These are phyloP conservation scores for Podabrus alpinus DNA, from an alignment of 2,888 invertebrate species.

Conservation along the genomic window DNA sequence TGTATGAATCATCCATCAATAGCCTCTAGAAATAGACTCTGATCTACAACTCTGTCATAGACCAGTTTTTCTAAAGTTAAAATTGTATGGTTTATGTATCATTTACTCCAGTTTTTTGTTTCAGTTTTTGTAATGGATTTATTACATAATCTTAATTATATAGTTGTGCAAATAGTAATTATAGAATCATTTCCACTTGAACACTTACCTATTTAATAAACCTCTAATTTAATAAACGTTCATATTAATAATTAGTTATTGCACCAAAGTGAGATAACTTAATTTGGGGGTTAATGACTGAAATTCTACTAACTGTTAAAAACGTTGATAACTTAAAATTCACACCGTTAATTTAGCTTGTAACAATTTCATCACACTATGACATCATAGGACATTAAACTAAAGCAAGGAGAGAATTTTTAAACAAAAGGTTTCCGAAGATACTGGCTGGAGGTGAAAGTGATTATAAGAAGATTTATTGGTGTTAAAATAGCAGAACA, in stretches of 20 bases:
- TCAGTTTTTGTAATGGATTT: background rate
- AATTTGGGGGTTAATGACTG: background rate
- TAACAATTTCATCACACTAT: background rate
- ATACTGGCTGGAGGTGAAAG: background rate
- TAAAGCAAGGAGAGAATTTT: background rate
- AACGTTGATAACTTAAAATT: background rate
- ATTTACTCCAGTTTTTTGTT: background rate
- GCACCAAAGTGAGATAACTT: background rate
- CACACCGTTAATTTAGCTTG: background rate
- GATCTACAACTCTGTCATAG: conserved; percentile 9
- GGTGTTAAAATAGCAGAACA: background rate
- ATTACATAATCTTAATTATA: background rate
- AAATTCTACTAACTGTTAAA: background rate
- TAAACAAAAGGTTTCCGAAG: background rate
- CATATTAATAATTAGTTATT: too few species aligned
- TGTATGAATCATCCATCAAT: conserved; percentile 29
- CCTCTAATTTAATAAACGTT: too few species aligned
- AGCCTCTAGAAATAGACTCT: conserved; percentile 23
- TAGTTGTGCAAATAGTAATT: background rate
- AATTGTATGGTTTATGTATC: background rate
- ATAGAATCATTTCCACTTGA: background rate
- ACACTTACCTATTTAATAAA: background rate
- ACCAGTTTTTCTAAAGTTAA: background rate
- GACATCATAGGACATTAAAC: background rate
- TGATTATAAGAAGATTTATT: background rate